Conservation (phyloP, 1,140 invertebrate genomes). For the Papilio xuthus region DNA sequence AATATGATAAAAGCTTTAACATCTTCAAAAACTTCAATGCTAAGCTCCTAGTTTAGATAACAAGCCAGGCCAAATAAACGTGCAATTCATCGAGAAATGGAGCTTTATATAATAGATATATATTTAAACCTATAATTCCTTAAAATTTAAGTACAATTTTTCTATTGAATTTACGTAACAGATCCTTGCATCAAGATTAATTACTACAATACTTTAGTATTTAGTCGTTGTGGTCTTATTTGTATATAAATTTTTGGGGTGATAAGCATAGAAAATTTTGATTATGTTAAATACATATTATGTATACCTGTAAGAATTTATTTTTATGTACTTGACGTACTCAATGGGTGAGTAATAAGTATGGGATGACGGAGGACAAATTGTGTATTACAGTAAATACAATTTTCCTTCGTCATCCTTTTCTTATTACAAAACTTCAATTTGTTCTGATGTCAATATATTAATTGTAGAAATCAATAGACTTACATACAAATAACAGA, state of each 20-base stretch:
- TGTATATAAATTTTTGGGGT: too few species aligned
- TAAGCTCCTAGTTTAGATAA: background rate
- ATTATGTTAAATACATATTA: background rate
- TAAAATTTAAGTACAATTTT: background rate
- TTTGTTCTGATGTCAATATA: background rate
- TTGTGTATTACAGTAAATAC: background rate
- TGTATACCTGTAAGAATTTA: background rate
- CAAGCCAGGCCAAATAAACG: background rate
- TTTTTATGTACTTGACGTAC: background rate
- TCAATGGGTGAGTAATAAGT: background rate
- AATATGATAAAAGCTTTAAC: background rate
- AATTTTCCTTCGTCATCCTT: background rate
- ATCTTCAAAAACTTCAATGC: background rate
- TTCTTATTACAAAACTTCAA: background rate
- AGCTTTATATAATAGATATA: background rate
- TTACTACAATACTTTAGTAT: too few species aligned
- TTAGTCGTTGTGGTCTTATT: too few species aligned
- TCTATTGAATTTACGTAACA: too few species aligned
- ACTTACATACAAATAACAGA: too few species aligned
- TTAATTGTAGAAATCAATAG: background rate
- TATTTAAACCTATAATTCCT: background rate
- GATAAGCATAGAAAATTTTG: too few species aligned
- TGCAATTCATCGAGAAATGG: background rate
- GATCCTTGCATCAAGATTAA: too few species aligned
- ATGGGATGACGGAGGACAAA: background rate